Base-by-base conservation (phyloP, 2,888 invertebrate genomes). In the Heliconius aoede region DNA sequence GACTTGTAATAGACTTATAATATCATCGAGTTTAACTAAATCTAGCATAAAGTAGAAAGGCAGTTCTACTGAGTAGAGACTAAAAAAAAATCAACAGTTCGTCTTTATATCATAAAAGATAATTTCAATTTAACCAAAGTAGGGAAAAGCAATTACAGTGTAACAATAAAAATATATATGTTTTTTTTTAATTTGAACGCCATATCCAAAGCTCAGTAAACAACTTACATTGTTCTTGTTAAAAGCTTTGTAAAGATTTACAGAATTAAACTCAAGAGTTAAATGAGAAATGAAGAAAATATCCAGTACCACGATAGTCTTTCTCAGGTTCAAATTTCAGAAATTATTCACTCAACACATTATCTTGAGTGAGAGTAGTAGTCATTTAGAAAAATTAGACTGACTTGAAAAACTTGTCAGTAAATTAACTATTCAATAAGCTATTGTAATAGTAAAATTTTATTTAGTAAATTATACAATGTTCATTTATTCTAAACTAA, bases 71-170 rank as follows among this genome's bases (percentile, higher is more conserved):
- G 21, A 2, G 2, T 7, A 21, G 8, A 51, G 5, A 21, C 9
- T 55, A 18, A 46, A 46, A 46, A 15, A n/a, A 46, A 18, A 18
- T 0, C 18, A 18, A 46, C 5, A 46, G 46, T 46, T 18, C 46
- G 5, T 46, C 46, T 46, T 5, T 4, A 13, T 2, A 0, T 46
- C 3, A 46, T 3, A 55, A n/a, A 9, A 55, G 55, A n/a, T n/a
- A 8, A n/a, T n/a, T n/a, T n/a, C 55, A 55, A 55, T 55, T 55
- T 55, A 0, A n/a, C n/a, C n/a, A n/a, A n/a, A n/a, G 73, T 80
- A 79, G 65, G 60, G 74, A 76, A 79, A n/a, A 74, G 58, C 74
- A 78, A 78, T 76, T 74, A 74, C 24, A 76, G 46, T 32, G 46
- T 30, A 62, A 78, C 74, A 78, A 78, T 74, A 18, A 67, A 51